Percentiles rank a stretch among this genome's conserved stretches.
phyloP scores from a whole-genome alignment of 2,113 vertebrate species.

The Phyllopteryx taeniolatus region DNA sequence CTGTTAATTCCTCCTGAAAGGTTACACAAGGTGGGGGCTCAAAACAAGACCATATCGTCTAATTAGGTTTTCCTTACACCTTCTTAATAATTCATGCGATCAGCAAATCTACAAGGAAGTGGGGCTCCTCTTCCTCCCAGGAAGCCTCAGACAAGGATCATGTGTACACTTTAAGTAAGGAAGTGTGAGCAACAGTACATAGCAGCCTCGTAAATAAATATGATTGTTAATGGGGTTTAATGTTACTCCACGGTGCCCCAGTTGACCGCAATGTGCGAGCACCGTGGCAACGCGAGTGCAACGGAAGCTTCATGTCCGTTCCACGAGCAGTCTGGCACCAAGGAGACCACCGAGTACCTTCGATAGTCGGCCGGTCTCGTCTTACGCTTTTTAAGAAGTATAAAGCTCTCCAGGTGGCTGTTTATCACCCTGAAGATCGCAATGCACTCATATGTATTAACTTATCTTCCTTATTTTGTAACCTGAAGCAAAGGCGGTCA shows the following conservation, averaged over 20 bases:
- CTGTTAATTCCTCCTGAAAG: conserved; percentile 54
- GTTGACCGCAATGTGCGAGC: conserved; percentile 66
- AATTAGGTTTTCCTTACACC: conserved; percentile 69
- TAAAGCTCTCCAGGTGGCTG: conserved; percentile 30
- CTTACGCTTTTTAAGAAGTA: conserved; percentile 1
- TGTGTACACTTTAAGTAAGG: conserved; percentile 68
- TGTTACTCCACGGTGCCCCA: conserved; percentile 71
- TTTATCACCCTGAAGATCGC: conserved; percentile 14
- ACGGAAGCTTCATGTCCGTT: conserved; percentile 50
- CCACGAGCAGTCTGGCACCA: conserved; percentile 68
- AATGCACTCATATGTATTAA: neutral
- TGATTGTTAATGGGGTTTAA: conserved; percentile 82
- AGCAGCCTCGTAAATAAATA: conserved; percentile 77
- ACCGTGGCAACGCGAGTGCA: conserved; percentile 59
- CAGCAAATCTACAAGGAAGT: conserved; percentile 63
- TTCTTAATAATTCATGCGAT: conserved; percentile 77
- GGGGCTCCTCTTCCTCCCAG: conserved; percentile 60
- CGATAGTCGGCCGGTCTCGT: neutral
- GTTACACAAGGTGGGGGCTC: conserved; percentile 79
- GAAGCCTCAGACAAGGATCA: conserved; percentile 62
- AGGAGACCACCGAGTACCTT: conserved; percentile 47
- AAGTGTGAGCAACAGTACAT: conserved; percentile 70
- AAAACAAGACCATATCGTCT: conserved; percentile 75
- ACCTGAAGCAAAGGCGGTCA: neutral
- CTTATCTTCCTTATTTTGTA: neutral